phyloP scores from a whole-genome alignment of 2,888 invertebrate genomes.

The Schrankia costaestrigalis region DNA sequence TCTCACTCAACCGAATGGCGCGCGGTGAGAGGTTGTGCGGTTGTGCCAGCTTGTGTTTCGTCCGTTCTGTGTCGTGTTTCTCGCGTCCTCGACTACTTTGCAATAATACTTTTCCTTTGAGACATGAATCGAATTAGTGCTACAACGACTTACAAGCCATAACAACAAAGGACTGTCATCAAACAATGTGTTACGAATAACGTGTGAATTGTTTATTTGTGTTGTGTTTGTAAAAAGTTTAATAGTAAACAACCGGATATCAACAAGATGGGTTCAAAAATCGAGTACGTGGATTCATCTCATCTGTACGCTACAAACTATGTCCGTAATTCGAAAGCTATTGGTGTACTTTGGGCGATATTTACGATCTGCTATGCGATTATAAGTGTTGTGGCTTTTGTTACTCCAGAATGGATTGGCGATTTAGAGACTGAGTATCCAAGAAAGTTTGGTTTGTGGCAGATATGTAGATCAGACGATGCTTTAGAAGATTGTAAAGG shows the following conservation, averaged over 20 bases:
- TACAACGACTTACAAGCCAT: slow-evolving; percentile 33
- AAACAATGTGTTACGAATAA: slow-evolving; percentile 50
- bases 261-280: slow-evolving; percentile 91
- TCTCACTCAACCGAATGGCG: slow-evolving; percentile 60
- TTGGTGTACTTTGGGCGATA: slow-evolving; percentile 98
- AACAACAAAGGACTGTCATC: slow-evolving; percentile 20
- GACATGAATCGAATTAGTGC: slow-evolving; percentile 53
- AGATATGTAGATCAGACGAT: slow-evolving; percentile 90
- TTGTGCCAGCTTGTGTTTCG: slow-evolving; percentile 53
- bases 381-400: slow-evolving; percentile 95
- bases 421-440: slow-evolving; percentile 91
- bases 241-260: slow-evolving; percentile 54
- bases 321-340: slow-evolving; percentile 95
- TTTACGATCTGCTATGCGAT: slow-evolving; percentile 98
- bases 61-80: slow-evolving; percentile 59
- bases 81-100: slow-evolving; percentile 58
- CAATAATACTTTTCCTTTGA: slow-evolving; percentile 48
- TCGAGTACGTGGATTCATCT: slow-evolving; percentile 94
- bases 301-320: slow-evolving; percentile 95
- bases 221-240: slow-evolving; percentile 37
- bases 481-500: slow-evolving; percentile 91
- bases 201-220: slow-evolving; percentile 33
- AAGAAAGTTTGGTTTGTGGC: slow-evolving; percentile 96
- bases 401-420: slow-evolving; percentile 96
- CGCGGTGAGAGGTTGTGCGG: slow-evolving; percentile 69